Base-by-base conservation (phyloP, 1,140 invertebrate genomes). In the Ceratosolen solmsi region DNA sequence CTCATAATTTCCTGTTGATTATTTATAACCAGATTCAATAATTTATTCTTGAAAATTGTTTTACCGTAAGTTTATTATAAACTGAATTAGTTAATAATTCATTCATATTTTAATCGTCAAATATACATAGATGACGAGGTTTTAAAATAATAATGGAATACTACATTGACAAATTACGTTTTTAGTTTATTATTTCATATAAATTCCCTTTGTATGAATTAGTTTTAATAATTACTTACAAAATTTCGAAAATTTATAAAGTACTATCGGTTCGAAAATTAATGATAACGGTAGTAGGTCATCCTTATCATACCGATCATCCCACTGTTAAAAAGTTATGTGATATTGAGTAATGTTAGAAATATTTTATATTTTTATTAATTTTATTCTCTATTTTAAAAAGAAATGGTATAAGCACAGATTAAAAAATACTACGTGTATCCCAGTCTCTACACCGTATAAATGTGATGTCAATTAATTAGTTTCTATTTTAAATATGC, bases 31-130 rank as follows among this genome's bases (percentile, higher is more conserved):
- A 25, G 11, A 56, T 4, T 27, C 49, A 51, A 30, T 25, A 30
- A 22, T 30, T 71, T 27, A n/a, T n/a, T 49, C 27, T 46, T 25
- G 41, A 27, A 49, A 82, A 60, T 38, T 17, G 54, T 22, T 25
- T 56, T 27, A 27, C 15, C 33, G 51, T 5, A 9, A 11, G 25
- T 60, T 65, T 49, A 33, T 74, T 81, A 54, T 81, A 51, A 81
- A n/a, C 63, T 38, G 17, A n/a, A 68, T 68, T 68, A 22, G 22
- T 33, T 5, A 15, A 4, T 4, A 1, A 11, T 68, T 11, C 0
- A 8, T 3, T 15, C 7, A 3, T 54, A 20, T 54, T 54, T 46
- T 8, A 13, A 46, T 46, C 7, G 41, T 46, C 41, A 8, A 46
- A 46, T 46, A 46, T 46, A 46, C 41, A 13, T 46, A n/a, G n/a